Percentiles rank a stretch among this genome's conserved stretches.
These are phyloP conservation scores for Channa striata DNA, from an alignment of 2,797 vertebrate genomes.

Conservation along the genomic window DNA sequence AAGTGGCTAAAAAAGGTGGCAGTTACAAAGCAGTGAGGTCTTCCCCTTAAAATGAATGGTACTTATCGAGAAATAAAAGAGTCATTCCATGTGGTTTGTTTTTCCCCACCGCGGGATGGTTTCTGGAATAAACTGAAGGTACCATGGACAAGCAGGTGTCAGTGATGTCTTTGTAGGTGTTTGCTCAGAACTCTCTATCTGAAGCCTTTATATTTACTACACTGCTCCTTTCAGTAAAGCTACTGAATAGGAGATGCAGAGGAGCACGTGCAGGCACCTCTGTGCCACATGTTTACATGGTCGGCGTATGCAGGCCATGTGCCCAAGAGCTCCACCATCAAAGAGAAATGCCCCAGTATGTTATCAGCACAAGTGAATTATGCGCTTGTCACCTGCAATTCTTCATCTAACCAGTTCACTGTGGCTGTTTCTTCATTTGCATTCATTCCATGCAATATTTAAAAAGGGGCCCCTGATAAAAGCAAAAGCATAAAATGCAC, in stretches of 20 bases:
- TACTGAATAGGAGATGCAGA: conserved; percentile 6
- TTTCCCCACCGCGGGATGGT: conserved; percentile 25
- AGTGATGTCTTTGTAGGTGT: conserved; percentile 30
- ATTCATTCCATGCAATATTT: background rate
- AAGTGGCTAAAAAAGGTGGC: conserved; percentile 39
- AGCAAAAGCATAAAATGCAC: background rate
- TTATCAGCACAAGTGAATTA: conserved; percentile 18
- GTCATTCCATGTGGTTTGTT: conserved; percentile 52
- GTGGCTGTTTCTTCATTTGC: background rate
- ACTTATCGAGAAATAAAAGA: conserved; percentile 64
- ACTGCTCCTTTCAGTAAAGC: conserved; percentile 12
- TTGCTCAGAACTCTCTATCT: conserved; percentile 23
- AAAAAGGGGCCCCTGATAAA: background rate
- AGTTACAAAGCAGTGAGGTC: conserved; percentile 37
- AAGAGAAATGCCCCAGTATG: conserved; percentile 19
- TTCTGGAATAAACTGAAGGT: conserved; percentile 38
- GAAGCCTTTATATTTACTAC: background rate
- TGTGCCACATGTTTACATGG: conserved; percentile 7
- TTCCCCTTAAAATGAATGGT: conserved; percentile 57
- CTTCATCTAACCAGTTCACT: background rate
- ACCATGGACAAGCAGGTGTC: conserved; percentile 6
- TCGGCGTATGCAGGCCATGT: background rate
- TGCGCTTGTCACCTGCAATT: conserved; percentile 6
- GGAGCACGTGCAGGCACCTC: background rate
- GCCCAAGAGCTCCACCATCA: conserved; percentile 12